These are phyloP conservation scores for Lophochroa leadbeateri DNA, from an alignment of 2,113 vertebrate genomes.

Conservation along the genomic window DNA sequence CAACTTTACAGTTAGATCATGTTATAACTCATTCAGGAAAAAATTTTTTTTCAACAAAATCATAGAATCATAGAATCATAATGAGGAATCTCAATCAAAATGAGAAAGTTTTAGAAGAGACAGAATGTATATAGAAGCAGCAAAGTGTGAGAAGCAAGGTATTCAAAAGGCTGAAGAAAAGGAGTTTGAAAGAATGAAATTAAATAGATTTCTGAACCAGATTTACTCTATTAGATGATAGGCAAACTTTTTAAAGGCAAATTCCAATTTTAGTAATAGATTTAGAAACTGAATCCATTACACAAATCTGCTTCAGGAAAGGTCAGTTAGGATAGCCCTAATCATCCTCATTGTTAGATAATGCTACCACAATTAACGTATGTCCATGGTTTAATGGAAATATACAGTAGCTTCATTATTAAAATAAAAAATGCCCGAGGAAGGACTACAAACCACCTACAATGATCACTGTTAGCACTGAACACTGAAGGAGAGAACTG, in stretches of 20 bases:
- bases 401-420: background rate
- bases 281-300: background rate
- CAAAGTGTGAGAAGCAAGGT: background rate
- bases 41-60: background rate
- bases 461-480: background rate
- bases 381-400: background rate
- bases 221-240: background rate
- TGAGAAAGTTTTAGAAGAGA: background rate
- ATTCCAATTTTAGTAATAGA: background rate
- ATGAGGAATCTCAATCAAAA: background rate
- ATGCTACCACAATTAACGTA: fast-evolving
- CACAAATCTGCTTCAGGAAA: background rate
- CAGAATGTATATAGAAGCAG: background rate
- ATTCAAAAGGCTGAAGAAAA: background rate
- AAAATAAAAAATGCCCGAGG: fast-evolving
- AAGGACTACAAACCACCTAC: background rate
- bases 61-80: too few species aligned
- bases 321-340: background rate
- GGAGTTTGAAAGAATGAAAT: background rate
- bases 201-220: background rate
- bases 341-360: background rate
- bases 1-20: background rate
- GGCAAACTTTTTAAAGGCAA: background rate
- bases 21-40: background rate
- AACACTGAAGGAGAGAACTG: background rate